Conservation (phyloP, 2,797 vertebrate genomes). For the Eleutherodactylus coqui region DNA sequence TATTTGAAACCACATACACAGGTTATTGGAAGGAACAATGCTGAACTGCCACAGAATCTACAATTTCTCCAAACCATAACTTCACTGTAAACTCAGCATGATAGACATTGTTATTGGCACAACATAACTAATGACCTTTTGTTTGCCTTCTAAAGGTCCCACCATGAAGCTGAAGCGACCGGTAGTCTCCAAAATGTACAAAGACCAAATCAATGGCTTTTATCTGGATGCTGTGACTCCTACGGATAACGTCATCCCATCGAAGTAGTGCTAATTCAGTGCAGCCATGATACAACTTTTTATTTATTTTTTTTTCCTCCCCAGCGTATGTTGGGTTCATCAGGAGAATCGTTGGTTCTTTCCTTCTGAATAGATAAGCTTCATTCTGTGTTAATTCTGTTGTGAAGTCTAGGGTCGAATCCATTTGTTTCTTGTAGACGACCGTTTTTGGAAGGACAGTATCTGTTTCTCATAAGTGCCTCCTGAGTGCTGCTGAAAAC, state of each 20-base stretch:
- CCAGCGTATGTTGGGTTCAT: background rate
- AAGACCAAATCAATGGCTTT: conserved; percentile 81
- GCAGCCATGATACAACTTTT: background rate
- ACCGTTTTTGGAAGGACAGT: background rate
- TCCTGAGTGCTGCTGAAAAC: conserved; percentile 12
- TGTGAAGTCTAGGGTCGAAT: background rate
- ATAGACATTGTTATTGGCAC: too few relatives aligned
- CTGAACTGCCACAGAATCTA: too few relatives aligned
- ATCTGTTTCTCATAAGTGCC: conserved; percentile 49
- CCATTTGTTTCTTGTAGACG: background rate
- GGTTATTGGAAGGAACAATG: too few relatives aligned
- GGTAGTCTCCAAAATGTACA: conserved; percentile 85
- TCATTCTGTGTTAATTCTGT: background rate
- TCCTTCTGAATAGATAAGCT: background rate
- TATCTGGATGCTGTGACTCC: conserved; percentile 82
- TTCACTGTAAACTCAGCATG: too few relatives aligned
- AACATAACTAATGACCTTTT: background rate
- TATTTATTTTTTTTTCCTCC: background rate
- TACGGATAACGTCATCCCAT: conserved; percentile 73
- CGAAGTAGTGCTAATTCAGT: conserved; percentile 36
- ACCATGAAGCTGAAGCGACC: conserved; percentile 90
- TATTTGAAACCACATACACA: too few relatives aligned
- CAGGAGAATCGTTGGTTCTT: background rate
- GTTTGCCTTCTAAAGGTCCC: conserved; percentile 78
- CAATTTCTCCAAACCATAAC: too few relatives aligned